Evolutionary conservation across 2,888 invertebrate genomes (phyloP), one percentile per base, ranked within the genome.

Genomic region (Xanthia icteritia): DNA sequence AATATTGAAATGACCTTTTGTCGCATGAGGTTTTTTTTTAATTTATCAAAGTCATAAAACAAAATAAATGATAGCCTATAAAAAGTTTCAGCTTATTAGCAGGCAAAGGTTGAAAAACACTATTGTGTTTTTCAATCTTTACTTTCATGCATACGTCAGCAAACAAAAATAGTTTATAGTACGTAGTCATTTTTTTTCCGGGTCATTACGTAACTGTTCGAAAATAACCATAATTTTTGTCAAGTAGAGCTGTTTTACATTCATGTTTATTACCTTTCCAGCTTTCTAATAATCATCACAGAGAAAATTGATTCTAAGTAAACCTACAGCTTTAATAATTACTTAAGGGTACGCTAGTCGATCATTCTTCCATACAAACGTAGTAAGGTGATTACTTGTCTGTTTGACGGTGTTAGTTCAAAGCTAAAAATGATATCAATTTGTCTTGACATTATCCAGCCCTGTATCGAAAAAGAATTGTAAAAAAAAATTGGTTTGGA

Each of bases 241-340:
- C 20, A 23, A 27, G 15, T 36, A 63, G 48, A 81, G 42, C 56
- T 67, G 42, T 61, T 67, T 56, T 39, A 67, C 23, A 63, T 68
- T 63, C 56, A 27, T 66, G n/a, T 61, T 61, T 31, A 31, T 80
- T 31, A 39, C 17, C 5, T 27, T 58, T 56, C 17, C 39, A 67
- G 31, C 70, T 82, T 67, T 82, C 58, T 58, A 76, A 66, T 68
- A 20, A 69, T 39, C 31, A 76, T 15, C 23, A 65, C 54, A 58
- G 5, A 42, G 36, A 36, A 77, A 65, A 65, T 61, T 39, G 36
- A 64, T 60, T 51, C 17, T 6, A 31, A 60, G 20, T 39, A 51
- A 13, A 74, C 23, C 15, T 42, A 66, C 2, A 31, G 27, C 15
- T 54, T 54, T 17, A 51, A 51, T 51, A 5, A 69, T 58, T 1